These are phyloP conservation scores for Mystacornis crossleyi DNA, from an alignment of 2,113 vertebrate species.

Conservation along the genomic window DNA sequence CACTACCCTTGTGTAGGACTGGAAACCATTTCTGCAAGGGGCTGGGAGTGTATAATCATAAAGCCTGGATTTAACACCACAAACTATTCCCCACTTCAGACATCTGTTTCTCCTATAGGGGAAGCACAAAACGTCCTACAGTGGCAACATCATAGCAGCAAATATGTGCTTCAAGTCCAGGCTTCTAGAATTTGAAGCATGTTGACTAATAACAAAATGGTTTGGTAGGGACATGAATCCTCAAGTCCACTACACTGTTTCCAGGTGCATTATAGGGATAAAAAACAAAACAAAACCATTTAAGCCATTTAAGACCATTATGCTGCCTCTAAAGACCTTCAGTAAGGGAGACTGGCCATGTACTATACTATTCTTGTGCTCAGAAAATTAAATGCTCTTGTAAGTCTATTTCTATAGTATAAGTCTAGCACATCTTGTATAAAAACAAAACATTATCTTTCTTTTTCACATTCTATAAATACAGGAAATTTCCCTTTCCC, in stretches of 20 bases:
- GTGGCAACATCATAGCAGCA: neutral
- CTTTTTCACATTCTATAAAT: neutral
- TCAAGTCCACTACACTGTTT: neutral
- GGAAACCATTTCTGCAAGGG: neutral
- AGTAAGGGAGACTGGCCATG: neutral
- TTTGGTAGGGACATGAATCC: neutral
- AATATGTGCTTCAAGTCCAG: neutral
- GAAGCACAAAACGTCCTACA: neutral
- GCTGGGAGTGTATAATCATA: neutral
- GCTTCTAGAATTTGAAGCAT: neutral
- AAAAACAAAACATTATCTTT: neutral
- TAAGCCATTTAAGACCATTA: neutral
- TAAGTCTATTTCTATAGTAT: neutral
- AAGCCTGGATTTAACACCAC: neutral
- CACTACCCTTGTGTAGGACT: neutral
- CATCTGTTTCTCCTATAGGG: fast-evolving
- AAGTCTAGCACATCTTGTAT: neutral
- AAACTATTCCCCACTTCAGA: neutral
- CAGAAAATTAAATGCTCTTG: neutral
- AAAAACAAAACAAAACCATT: neutral
- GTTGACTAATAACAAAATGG: neutral
- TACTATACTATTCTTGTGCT: neutral
- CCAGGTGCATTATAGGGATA: too few species aligned
- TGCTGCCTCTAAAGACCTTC: neutral
- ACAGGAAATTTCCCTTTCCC: neutral